These are phyloP conservation scores for Trachurus trachurus DNA, from an alignment of 2,797 vertebrate genomes.

Conservation along the genomic window DNA sequence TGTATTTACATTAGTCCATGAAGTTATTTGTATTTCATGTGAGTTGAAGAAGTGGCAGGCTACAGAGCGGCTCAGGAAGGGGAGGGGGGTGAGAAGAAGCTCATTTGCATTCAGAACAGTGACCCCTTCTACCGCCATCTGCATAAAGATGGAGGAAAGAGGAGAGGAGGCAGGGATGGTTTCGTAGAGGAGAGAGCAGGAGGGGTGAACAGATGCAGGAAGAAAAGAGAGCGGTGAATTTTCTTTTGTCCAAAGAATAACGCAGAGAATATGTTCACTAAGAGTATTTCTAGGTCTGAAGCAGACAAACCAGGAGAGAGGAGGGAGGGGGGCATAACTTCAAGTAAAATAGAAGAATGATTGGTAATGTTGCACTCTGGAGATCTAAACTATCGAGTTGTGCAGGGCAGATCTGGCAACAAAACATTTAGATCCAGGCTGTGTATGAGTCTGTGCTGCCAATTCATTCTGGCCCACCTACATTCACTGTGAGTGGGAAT, in stretches of 20 bases:
- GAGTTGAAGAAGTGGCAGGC: slow-evolving; percentile 56
- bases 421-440: slow-evolving; percentile 40
- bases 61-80: slow-evolving; percentile 51
- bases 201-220: slow-evolving; percentile 67
- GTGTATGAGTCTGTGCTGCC: slow-evolving; percentile 53
- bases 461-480: slow-evolving; percentile 64
- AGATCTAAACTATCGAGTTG: slow-evolving; percentile 50
- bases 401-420: slow-evolving; percentile 40
- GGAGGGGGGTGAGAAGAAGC: slow-evolving; percentile 50
- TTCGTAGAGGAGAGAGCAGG: slow-evolving; percentile 64
- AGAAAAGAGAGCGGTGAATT: slow-evolving; percentile 63
- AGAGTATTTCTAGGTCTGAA: slow-evolving; percentile 34
- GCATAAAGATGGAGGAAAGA: slow-evolving; percentile 80
- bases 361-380: slow-evolving; percentile 35
- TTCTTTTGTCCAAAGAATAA: slow-evolving; percentile 59
- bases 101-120: slow-evolving; percentile 83
- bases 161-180: slow-evolving; percentile 63
- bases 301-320: slow-evolving; percentile 30
- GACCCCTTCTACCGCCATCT: slow-evolving; percentile 79
- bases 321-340: slow-evolving; percentile 8
- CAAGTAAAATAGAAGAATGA: slow-evolving; percentile 43
- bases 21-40: slow-evolving; percentile 70
- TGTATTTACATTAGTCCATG: slow-evolving; percentile 68
- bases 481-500: slow-evolving; percentile 47
- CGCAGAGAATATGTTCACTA: slow-evolving; percentile 36